A percentile compares a stretch with the other conserved stretches of the same genome.
Conservation (phyloP, 1,140 invertebrate species). For the Plutomurus gul region DNA sequence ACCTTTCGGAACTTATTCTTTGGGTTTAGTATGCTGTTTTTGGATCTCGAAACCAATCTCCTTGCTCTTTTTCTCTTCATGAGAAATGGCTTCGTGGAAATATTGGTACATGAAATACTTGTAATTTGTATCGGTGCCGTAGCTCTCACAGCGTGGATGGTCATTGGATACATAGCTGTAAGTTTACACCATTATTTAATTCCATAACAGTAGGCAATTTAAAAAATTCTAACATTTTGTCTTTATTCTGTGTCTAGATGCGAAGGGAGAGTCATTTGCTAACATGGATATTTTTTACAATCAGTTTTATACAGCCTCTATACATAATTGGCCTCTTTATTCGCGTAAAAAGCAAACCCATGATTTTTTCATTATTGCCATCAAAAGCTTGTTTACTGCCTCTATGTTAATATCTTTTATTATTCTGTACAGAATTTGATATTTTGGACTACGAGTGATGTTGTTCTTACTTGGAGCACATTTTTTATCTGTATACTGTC, state of each 20-base stretch:
- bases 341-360: neutral
- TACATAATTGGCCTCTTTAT: constrained; percentile 31
- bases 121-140: constrained; percentile 25
- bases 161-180: constrained; percentile 47
- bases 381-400: neutral
- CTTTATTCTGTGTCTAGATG: constrained; percentile 39
- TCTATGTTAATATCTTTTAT: neutral
- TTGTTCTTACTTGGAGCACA: constrained; percentile 22
- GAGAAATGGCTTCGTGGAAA: constrained; percentile 9
- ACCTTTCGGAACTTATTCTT: constrained; percentile 46
- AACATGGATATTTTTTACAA: constrained; percentile 40
- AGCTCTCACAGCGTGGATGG: constrained; percentile 35
- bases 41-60: constrained; percentile 46
- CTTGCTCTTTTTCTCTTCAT: constrained; percentile 42
- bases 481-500: constrained; percentile 23
- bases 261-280: constrained; percentile 38
- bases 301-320: constrained; percentile 43
- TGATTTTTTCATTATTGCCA: neutral
- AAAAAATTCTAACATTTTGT: neutral
- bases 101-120: constrained; percentile 33
- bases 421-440: neutral
- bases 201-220: no score
- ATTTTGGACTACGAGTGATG: constrained; percentile 7
- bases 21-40: constrained; percentile 38
- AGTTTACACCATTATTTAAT: neutral